phyloP scores from a whole-genome alignment of 2,113 vertebrate genomes.

The Ceuthmochares aereus region DNA sequence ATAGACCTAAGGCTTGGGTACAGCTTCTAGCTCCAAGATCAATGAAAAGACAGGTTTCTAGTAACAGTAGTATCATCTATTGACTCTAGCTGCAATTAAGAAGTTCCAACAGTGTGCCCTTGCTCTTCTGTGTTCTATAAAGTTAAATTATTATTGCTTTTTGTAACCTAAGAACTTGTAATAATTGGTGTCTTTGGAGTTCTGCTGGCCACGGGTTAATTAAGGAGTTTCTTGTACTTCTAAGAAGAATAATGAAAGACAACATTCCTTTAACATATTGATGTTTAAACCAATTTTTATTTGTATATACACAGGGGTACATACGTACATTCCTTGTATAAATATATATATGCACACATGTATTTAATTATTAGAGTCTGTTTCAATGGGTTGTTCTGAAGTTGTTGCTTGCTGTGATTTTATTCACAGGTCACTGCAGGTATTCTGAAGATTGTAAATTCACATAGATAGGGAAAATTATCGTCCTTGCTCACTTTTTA shows the following conservation, averaged over 20 bases:
- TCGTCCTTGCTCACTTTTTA: background rate
- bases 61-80: background rate
- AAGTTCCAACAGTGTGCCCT: background rate
- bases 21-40: background rate
- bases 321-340: background rate
- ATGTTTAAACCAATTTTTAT: background rate
- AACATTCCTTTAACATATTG: background rate
- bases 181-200: background rate
- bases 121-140: background rate
- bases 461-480: background rate
- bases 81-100: background rate
- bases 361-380: background rate
- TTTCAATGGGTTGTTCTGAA: background rate
- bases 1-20: background rate
- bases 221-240: background rate
- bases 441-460: background rate
- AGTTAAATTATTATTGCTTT: background rate
- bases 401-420: background rate
- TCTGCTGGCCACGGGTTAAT: background rate
- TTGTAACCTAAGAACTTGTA: background rate
- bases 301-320: background rate
- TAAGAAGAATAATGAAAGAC: background rate
- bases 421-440: slow-evolving; percentile 5
- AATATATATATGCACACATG: background rate
- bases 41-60: background rate